Conservation (phyloP, 2,797 vertebrate species). For the Pelodytes ibericus region DNA sequence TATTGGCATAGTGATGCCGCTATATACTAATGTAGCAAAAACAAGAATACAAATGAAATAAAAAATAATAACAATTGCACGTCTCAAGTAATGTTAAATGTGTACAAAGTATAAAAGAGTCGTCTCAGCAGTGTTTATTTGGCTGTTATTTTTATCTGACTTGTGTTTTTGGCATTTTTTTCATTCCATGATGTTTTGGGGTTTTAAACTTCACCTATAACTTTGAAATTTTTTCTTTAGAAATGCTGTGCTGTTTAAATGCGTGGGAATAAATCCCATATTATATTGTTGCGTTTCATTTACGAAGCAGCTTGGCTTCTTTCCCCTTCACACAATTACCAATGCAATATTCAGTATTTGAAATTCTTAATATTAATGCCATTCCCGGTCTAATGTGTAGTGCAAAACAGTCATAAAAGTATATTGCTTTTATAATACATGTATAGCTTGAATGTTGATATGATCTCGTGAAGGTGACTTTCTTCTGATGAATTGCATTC, state of each 20-base stretch:
- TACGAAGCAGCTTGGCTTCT: background rate
- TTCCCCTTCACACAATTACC: background rate
- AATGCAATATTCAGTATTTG: constrained; percentile 8
- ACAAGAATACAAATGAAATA: too few species aligned
- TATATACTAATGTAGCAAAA: too few species aligned
- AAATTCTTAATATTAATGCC: constrained; percentile 15
- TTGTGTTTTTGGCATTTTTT: too few species aligned
- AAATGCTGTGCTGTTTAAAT: background rate
- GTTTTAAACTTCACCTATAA: background rate
- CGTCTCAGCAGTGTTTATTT: too few species aligned
- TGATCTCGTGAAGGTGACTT: constrained; percentile 68
- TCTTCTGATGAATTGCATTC: constrained; percentile 48
- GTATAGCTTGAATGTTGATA: constrained; percentile 12
- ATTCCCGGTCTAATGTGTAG: constrained; percentile 19
- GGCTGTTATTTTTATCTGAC: too few species aligned
- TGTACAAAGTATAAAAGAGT: too few species aligned
- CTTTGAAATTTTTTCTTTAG: background rate
- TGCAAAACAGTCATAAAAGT: constrained; percentile 46
- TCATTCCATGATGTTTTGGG: too few species aligned
- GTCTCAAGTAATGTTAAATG: too few species aligned
- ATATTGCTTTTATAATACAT: constrained; percentile 39
- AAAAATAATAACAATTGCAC: too few species aligned
- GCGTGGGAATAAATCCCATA: background rate
- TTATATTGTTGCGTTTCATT: background rate
- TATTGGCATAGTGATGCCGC: too few species aligned